Percentiles rank a stretch among this genome's conserved stretches.
These are phyloP conservation scores for Siniperca undulata DNA, from an alignment of 2,797 vertebrate species.

Conservation along the genomic window DNA sequence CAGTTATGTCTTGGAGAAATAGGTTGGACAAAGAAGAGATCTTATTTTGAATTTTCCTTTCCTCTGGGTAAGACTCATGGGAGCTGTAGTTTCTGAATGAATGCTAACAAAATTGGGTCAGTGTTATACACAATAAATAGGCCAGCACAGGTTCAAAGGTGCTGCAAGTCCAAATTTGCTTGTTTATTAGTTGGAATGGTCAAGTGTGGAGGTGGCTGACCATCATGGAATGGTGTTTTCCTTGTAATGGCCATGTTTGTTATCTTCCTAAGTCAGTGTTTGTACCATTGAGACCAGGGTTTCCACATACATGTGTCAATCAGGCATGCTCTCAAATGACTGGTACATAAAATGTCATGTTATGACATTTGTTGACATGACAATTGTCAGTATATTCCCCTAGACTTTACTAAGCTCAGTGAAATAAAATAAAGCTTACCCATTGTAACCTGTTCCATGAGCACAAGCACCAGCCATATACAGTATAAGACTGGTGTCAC, in stretches of 20 bases:
- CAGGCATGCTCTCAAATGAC: not conserved
- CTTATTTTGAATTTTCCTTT: no score
- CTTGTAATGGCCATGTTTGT: slow-evolving; percentile 2
- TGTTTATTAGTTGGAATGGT: slow-evolving; percentile 18
- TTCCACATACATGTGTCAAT: slow-evolving; percentile 12
- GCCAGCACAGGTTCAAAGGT: slow-evolving; percentile 10
- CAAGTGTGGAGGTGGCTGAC: slow-evolving; percentile 20
- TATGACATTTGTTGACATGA: no score
- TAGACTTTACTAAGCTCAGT: not conserved
- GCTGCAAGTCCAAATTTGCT: slow-evolving; percentile 5
- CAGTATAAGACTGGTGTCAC: not conserved
- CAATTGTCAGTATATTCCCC: not conserved
- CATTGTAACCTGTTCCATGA: not conserved
- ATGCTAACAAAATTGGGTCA: slow-evolving; percentile 9
- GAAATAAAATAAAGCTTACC: not conserved
- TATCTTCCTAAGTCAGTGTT: slow-evolving; percentile 20
- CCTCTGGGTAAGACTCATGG: not conserved
- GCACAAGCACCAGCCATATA: not conserved
- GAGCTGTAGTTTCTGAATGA: slow-evolving; percentile 7
- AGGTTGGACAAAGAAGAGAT: no score
- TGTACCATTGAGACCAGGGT: not conserved
- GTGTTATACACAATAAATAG: slow-evolving; percentile 1
- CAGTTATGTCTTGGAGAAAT: no score
- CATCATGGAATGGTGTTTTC: slow-evolving; percentile 19
- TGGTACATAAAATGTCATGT: slow-evolving; percentile 10